Evolutionary conservation across 2,888 invertebrate species (phyloP), one percentile per base, ranked within the genome.

Genomic region (Trisateles emortualis): DNA sequence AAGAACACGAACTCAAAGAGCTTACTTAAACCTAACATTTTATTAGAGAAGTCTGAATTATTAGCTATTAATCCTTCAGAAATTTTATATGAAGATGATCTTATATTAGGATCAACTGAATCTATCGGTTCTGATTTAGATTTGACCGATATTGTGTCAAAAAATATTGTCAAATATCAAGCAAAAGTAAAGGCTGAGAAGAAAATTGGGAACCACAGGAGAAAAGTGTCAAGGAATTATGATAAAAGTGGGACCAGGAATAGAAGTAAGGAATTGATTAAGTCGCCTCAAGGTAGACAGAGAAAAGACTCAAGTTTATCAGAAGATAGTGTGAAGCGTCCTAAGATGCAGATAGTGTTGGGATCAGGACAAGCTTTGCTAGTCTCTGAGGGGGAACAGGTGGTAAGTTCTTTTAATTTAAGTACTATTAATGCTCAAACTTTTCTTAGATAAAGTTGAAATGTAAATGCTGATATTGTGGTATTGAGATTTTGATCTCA

Each of bases 331-430:
- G 57, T 74, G 8, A 88, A 86, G 57, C 91, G 89, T 63, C 88
- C 90, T 6, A 89, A 90, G 62, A 81, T 93, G 86, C 93, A 92
- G 58, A 90, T 93, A 59, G 87, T 93, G 1, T 87, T 94, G 13
- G 93, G 94, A 0, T 93, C 92, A 11, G 94, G 94, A 16, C 86
- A 90, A 50, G 87, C 93, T n/a, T 83, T 94, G 42, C 93, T 94
- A 1, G 83, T 94, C 10, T 94, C 94, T 47, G 93, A 94, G 76
- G 94, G 94, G 5, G 95, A 95, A 79, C 90, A 94, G 93, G 92
- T 94, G 72, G 94, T 94, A 75, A 86, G 88, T 75, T 50, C 5
- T 42, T 33, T 51, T 19, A 1, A 6, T 26, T n/a, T n/a, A n/a
- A n/a, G n/a, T n/a, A n/a, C n/a, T n/a, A n/a, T n/a, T n/a, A n/a